A percentile compares a stretch with the other conserved stretches of the same genome.
These are phyloP conservation scores for Ceyx melanurus DNA, from an alignment of 2,113 vertebrate species.

Conservation along the genomic window DNA sequence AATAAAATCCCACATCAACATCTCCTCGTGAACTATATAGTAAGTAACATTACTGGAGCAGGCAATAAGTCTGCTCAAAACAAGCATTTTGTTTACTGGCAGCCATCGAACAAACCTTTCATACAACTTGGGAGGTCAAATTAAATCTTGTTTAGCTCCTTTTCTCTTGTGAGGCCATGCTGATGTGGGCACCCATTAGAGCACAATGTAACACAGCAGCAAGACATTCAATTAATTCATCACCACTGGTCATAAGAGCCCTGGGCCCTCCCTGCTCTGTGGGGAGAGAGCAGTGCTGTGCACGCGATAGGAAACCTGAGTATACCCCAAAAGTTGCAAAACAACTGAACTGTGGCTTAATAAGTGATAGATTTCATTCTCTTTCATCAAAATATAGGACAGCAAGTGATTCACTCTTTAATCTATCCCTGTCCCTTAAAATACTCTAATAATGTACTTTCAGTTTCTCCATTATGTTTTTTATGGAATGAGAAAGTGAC, in stretches of 20 bases:
- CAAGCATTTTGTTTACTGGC: not conserved
- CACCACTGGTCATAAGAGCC: not conserved
- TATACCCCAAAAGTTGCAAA: not conserved
- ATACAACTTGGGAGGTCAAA: not conserved
- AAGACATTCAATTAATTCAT: not conserved
- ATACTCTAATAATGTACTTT: not conserved
- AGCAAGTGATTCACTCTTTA: not conserved
- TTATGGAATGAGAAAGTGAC: not conserved
- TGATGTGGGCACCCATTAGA: not conserved
- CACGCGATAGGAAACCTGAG: rapidly evolving
- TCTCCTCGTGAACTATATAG: not conserved
- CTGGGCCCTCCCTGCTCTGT: not conserved
- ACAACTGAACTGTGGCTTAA: not conserved
- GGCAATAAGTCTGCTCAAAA: not conserved
- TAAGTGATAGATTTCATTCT: not conserved
- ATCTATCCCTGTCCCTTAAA: not conserved
- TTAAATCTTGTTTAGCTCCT: not conserved
- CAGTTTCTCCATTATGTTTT: not conserved
- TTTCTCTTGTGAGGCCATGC: not conserved
- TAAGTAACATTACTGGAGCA: not conserved
- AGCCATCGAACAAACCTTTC: not conserved
- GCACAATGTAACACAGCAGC: not conserved
- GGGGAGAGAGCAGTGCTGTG: not conserved
- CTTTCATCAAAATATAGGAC: not conserved
- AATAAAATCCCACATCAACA: not conserved